Evolutionary conservation across 2,888 invertebrate genomes (phyloP), one percentile per base, ranked within the genome.

Genomic region (Tenthredo mesomela): DNA sequence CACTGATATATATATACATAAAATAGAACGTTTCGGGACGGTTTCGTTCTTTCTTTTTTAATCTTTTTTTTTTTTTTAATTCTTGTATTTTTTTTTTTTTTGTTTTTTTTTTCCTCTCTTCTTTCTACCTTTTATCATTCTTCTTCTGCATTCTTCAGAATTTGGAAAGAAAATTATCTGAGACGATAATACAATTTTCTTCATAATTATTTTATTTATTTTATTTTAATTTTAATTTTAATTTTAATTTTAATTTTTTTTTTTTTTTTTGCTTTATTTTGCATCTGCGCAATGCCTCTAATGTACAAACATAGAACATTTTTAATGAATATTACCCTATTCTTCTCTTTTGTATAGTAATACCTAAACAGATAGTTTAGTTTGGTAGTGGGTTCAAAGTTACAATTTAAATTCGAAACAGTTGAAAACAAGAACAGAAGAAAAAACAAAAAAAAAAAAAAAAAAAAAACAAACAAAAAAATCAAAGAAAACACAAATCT

Each of bases 41-140:
- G 71, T 73, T 58, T 65, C 47, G 71, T 67, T 84, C 82, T 84
- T 75, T 80, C 54, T 77, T 47, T 84, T 47, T 33, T 15, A 50
- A 82, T 18, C 15, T 33, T 61, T 25, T 18, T 47, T 29, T 50
- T 33, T 18, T 47, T 29, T 50, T 33, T 18, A 15, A 12, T 61
- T n/a, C n/a, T 43, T 58, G 33, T 84, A 83, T 86, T 86, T 85
- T 80, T 85, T 50, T 82, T 47, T 43, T 77, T 67, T 70, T 84
- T 83, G 5, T 70, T 6, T 33, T 70, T 33, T 70, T 29, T 29
- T n/a, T 33, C 33, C 7, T 18, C 3, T 21, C 15, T 21, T 25
- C 25, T n/a, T 43, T 73, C 3, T 25, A 0, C 40, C 5, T 73
- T n/a, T 25, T 21, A 61, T 25, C 25, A 61, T 12, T 61, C 3